These are phyloP conservation scores for Athalia rosae DNA, from an alignment of 2,888 invertebrate genomes.

Conservation along the genomic window DNA sequence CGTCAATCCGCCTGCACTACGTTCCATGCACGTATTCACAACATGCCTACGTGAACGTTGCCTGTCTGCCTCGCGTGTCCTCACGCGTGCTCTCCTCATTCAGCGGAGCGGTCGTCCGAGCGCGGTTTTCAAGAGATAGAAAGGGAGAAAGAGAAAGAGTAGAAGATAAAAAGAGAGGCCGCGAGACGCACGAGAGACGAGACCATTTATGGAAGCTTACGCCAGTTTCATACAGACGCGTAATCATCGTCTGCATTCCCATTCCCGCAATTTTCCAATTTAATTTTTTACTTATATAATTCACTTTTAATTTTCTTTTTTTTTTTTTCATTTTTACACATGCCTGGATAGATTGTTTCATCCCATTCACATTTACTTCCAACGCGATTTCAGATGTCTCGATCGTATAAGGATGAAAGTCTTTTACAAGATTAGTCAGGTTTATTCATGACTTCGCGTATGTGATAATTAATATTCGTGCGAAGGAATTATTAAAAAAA, in stretches of 20 bases:
- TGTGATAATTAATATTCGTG: too few relatives aligned
- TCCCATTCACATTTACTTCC: background rate
- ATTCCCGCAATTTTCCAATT: background rate
- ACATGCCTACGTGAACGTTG: slow-evolving; percentile 1
- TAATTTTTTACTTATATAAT: background rate
- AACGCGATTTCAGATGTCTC: too few relatives aligned
- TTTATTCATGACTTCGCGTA: too few relatives aligned
- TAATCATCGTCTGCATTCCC: slow-evolving; percentile 13
- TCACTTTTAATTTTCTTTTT: background rate
- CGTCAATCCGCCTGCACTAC: background rate
- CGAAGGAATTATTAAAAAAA: too few relatives aligned
- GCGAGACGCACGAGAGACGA: slow-evolving; percentile 35
- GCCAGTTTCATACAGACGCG: slow-evolving; percentile 11
- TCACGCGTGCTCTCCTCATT: slow-evolving; percentile 37
- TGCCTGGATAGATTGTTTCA: background rate
- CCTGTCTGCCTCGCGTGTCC: slow-evolving; percentile 2
- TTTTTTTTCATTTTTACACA: background rate
- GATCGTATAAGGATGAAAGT: too few relatives aligned
- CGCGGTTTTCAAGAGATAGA: slow-evolving; percentile 8
- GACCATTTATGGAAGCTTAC: slow-evolving; percentile 42
- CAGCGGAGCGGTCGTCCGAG: slow-evolving; percentile 14
- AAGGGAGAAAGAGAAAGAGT: slow-evolving; percentile 18
- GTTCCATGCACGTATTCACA: background rate
- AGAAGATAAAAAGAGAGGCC: background rate
- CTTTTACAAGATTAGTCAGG: too few relatives aligned